Conservation (phyloP, 2,797 vertebrate genomes). For the Pseudopleuronectes americanus region DNA sequence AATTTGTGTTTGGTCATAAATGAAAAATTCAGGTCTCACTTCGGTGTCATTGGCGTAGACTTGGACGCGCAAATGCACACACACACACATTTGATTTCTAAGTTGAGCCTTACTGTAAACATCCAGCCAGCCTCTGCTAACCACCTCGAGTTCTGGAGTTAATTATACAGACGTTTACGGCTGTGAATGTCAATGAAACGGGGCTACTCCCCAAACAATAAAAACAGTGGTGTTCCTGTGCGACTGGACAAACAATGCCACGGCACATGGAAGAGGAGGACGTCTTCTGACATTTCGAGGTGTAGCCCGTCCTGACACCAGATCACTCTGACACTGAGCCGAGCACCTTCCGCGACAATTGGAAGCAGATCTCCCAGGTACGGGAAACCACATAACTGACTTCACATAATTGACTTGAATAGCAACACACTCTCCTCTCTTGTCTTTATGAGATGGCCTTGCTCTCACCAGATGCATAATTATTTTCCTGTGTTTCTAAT, state of each 20-base stretch:
- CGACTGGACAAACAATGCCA: slow-evolving; percentile 68
- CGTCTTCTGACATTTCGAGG: slow-evolving; percentile 58
- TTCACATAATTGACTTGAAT: slow-evolving; percentile 83
- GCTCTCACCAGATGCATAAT: slow-evolving; percentile 79
- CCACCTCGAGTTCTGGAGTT: slow-evolving; percentile 79
- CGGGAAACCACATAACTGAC: slow-evolving; percentile 79
- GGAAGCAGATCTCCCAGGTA: slow-evolving; percentile 78
- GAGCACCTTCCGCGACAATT: slow-evolving; percentile 40
- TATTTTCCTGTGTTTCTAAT: slow-evolving; percentile 84
- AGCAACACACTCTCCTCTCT: slow-evolving; percentile 71
- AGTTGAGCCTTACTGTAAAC: slow-evolving; percentile 78
- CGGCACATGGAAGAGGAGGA: slow-evolving; percentile 52
- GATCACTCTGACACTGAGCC: slow-evolving; percentile 65
- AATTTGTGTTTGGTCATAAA: slow-evolving; percentile 77
- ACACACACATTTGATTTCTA: slow-evolving; percentile 64
- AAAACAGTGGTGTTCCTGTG: slow-evolving; percentile 71
- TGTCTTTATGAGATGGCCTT: slow-evolving; percentile 72
- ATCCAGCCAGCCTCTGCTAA: slow-evolving; percentile 74
- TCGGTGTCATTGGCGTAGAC: slow-evolving; percentile 65
- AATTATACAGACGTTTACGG: slow-evolving; percentile 81
- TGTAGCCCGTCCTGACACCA: slow-evolving; percentile 58
- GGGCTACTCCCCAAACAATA: slow-evolving; percentile 73
- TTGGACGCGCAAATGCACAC: slow-evolving; percentile 29
- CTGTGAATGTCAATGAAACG: slow-evolving; percentile 77
- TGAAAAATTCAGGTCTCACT: slow-evolving; percentile 71